Percentiles rank a stretch among this genome's conserved stretches.
These are phyloP conservation scores for Saguinus imperator DNA, from an alignment of 2,113 vertebrate genomes.

Conservation along the genomic window DNA sequence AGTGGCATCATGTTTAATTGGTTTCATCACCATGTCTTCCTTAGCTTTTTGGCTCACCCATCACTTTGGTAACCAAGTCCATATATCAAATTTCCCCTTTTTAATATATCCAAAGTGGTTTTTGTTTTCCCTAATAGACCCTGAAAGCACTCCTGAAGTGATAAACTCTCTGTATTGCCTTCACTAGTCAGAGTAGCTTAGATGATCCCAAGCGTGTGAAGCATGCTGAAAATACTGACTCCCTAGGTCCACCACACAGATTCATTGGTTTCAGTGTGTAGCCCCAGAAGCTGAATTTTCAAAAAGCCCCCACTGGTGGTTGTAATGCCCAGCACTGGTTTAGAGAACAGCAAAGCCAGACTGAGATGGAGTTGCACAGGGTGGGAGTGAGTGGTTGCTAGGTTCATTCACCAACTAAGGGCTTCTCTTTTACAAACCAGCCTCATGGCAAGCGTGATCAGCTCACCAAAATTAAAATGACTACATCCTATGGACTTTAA, in stretches of 20 bases:
- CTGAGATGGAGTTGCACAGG: background rate
- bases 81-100: background rate
- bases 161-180: background rate
- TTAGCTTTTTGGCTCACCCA: background rate
- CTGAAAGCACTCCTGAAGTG: background rate
- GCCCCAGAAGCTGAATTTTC: background rate
- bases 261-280: background rate
- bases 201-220: background rate
- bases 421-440: background rate
- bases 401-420: background rate
- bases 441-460: background rate
- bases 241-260: background rate
- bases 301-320: background rate
- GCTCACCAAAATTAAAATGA: background rate
- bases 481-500: background rate
- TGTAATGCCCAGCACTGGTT: background rate
- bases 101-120: background rate
- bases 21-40: background rate
- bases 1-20: background rate
- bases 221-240: background rate
- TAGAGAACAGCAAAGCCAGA: background rate
- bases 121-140: background rate
- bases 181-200: background rate
- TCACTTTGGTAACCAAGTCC: background rate
- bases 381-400: rapidly evolving